These are phyloP conservation scores for Micropoecilia bifurca DNA, from an alignment of 2,797 vertebrate genomes.

Conservation along the genomic window DNA sequence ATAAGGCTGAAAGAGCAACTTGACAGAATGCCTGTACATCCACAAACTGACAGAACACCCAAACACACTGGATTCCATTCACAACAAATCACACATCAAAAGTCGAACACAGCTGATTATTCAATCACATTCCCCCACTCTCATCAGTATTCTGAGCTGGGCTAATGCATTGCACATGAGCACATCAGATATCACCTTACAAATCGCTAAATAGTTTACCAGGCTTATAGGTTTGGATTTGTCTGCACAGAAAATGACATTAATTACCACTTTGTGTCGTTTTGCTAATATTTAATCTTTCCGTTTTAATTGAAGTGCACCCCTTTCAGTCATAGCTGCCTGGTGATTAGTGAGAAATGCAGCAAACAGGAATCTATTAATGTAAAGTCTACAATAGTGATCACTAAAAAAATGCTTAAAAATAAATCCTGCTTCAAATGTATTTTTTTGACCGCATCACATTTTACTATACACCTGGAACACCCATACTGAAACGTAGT, in stretches of 20 bases:
- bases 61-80: background rate
- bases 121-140: slow-evolving; percentile 9
- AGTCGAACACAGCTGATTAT: slow-evolving; percentile 34
- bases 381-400: too few relatives aligned
- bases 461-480: background rate
- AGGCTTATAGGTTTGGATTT: background rate
- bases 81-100: background rate
- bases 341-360: too few relatives aligned
- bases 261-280: background rate
- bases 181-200: background rate
- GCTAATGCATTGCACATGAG: slow-evolving; percentile 4
- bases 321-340: background rate
- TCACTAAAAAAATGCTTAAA: too few relatives aligned
- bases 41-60: background rate
- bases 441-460: background rate
- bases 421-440: background rate
- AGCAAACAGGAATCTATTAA: too few relatives aligned
- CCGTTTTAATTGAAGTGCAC: background rate
- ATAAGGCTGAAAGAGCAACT: slow-evolving; percentile 32
- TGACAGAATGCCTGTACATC: slow-evolving; percentile 3
- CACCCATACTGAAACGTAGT: background rate
- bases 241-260: background rate
- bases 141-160: slow-evolving; percentile 61
- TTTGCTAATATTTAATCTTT: background rate
- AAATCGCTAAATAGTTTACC: background rate